Evolutionary conservation across 2,113 vertebrate genomes (phyloP).

Genomic region (Mobula birostris): DNA sequence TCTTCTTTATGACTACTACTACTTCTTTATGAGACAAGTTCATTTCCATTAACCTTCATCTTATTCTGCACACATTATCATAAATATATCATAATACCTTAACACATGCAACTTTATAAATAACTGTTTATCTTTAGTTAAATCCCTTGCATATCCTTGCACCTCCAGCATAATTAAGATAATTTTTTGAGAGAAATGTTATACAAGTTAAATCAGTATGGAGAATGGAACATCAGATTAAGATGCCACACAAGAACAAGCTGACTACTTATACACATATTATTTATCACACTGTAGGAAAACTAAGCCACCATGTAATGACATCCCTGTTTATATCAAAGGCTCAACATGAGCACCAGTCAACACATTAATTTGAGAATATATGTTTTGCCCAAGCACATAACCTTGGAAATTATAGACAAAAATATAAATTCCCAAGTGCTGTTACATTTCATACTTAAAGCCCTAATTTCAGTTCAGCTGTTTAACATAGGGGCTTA

Average conservation of each 20-base stretch:
- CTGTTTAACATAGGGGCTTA: neutral
- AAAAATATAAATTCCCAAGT: neutral
- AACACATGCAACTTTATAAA: neutral
- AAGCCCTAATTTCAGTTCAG: neutral
- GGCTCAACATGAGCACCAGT: neutral
- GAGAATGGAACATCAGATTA: neutral
- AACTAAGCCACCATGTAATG: neutral
- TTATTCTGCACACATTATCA: neutral
- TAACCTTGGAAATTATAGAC: neutral
- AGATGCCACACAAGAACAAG: neutral
- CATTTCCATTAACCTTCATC: constrained; percentile 19
- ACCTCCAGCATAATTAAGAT: neutral
- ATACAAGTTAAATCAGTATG: neutral
- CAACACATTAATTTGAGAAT: neutral
- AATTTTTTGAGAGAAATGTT: neutral
- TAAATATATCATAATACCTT: neutral
- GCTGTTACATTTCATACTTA: neutral
- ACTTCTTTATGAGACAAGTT: neutral
- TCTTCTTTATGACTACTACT: neutral
- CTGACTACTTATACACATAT: neutral
- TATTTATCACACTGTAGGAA: neutral
- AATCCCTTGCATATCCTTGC: neutral
- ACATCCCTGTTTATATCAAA: neutral
- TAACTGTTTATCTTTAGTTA: neutral
- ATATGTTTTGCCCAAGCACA: neutral